phyloP scores from a whole-genome alignment of 1,140 invertebrate species.

The Apocrypta bakeri region DNA sequence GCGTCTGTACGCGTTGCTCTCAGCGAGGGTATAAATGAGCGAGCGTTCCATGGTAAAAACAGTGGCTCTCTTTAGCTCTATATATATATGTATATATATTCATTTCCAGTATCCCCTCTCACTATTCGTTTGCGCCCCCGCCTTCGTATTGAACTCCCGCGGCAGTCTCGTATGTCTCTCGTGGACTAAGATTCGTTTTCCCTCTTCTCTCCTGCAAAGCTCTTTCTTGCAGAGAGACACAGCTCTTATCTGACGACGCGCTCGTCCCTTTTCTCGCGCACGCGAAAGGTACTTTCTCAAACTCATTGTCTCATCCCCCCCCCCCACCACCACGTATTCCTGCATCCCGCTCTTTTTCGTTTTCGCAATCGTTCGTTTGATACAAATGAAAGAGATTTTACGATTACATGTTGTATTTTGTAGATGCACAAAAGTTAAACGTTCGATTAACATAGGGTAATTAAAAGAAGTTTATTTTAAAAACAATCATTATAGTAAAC shows the following conservation, averaged over 20 bases:
- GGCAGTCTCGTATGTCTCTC: constrained; percentile 50
- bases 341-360: neutral
- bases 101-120: no score
- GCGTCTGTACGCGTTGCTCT: neutral
- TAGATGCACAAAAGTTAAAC: no score
- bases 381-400: no score
- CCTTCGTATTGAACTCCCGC: constrained; percentile 52
- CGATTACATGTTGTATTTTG: no score
- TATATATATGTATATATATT: no score
- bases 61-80: constrained; percentile 62
- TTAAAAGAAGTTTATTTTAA: no score
- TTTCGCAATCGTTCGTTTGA: neutral
- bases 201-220: constrained; percentile 3
- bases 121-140: constrained; percentile 29
- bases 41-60: constrained; percentile 61
- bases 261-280: neutral
- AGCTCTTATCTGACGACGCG: neutral
- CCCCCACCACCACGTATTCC: no score
- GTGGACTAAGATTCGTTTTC: constrained; percentile 56
- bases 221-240: constrained; percentile 13
- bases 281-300: neutral
- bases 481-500: no score
- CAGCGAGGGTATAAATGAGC: constrained; percentile 19
- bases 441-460: no score
- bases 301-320: neutral